phyloP scores from a whole-genome alignment of 2,113 vertebrate species.

The Alectura lathami region DNA sequence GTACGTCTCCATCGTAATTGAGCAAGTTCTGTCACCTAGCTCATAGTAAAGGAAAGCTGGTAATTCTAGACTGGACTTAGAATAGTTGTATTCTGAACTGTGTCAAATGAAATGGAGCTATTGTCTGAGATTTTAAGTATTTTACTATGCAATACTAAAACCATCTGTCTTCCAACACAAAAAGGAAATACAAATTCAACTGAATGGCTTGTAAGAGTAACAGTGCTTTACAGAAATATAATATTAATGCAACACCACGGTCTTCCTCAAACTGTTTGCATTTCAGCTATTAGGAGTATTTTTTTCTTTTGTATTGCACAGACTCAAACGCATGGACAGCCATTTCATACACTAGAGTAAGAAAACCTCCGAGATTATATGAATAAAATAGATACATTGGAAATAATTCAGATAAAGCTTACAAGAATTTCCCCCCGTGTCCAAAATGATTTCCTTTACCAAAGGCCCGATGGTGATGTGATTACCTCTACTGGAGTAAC shows the following conservation, averaged over 20 bases:
- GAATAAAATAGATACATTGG: slow-evolving; percentile 56
- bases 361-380: slow-evolving; percentile 28
- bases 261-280: background rate
- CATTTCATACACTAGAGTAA: slow-evolving; percentile 26
- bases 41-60: background rate
- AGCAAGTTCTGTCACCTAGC: background rate
- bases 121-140: slow-evolving; percentile 44
- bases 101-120: slow-evolving; percentile 12
- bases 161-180: slow-evolving; percentile 49
- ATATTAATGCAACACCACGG: background rate
- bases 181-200: slow-evolving; percentile 57
- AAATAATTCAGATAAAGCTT: slow-evolving; percentile 53
- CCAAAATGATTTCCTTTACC: slow-evolving; percentile 47
- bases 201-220: slow-evolving; percentile 17
- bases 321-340: background rate
- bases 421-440: slow-evolving; percentile 29
- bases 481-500: background rate
- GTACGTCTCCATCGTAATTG: rapidly evolving
- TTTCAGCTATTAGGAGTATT: background rate
- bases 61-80: background rate
- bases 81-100: background rate
- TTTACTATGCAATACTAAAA: slow-evolving; percentile 70
- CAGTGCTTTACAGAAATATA: slow-evolving; percentile 10
- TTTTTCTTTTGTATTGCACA: slow-evolving; percentile 9
- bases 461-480: slow-evolving; percentile 48